Conservation (phyloP, 2,113 vertebrate genomes). For the Fregetta grallaria region DNA sequence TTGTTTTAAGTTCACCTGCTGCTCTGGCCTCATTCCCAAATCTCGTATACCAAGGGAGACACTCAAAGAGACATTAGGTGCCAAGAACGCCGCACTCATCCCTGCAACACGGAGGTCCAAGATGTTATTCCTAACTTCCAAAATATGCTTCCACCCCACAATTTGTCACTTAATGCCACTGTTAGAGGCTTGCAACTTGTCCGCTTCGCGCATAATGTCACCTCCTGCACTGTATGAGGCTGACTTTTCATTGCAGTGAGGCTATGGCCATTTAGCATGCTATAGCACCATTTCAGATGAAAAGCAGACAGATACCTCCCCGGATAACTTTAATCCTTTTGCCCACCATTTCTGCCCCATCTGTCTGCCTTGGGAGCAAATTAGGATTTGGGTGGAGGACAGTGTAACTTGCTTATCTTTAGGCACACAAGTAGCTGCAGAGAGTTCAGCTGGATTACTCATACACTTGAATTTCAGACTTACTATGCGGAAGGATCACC, state of each 20-base stretch:
- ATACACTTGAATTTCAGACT: conserved; percentile 40
- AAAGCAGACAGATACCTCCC: not conserved
- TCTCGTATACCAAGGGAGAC: not conserved
- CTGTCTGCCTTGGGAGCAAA: not conserved
- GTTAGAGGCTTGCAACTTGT: not conserved
- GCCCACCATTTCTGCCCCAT: not conserved
- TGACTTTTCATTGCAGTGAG: not conserved
- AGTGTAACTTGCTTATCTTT: not conserved
- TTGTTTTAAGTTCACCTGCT: not conserved
- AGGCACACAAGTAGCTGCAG: not conserved
- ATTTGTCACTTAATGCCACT: not conserved
- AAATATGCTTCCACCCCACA: not conserved
- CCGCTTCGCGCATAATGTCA: not conserved
- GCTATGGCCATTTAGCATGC: not conserved
- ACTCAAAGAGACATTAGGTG: fast-evolving
- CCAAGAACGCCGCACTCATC: fast-evolving
- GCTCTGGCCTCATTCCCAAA: not conserved
- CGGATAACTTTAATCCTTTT: not conserved
- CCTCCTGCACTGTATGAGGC: not conserved
- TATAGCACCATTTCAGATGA: not conserved
- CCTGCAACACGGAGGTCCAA: fast-evolving
- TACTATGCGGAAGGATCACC: not conserved
- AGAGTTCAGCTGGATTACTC: conserved; percentile 48
- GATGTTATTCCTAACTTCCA: not conserved
- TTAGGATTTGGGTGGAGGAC: not conserved